Conservation (phyloP, 92 coral and sea anemone genomes). For the Plumapathes pennacea region DNA sequence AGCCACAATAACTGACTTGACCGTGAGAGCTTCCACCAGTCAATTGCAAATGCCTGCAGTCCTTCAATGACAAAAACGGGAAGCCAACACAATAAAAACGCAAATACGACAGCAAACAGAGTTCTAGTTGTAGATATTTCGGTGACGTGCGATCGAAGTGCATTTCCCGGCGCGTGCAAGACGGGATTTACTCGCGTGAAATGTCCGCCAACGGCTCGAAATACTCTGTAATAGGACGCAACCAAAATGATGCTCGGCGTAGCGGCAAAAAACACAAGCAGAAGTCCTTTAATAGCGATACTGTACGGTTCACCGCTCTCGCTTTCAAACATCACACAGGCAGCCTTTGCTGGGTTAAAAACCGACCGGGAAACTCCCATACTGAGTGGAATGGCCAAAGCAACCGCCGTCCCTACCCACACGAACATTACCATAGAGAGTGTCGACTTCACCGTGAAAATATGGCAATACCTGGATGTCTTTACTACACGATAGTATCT, state of each 20-base stretch:
- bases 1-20: constrained; percentile 58
- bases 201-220: constrained; percentile 49
- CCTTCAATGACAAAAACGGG: constrained; percentile 57
- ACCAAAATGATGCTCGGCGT: constrained; percentile 42
- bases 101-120: constrained; percentile 47
- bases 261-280: constrained; percentile 34
- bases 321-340: constrained; percentile 54
- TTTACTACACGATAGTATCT: constrained; percentile 53
- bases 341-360: constrained; percentile 65
- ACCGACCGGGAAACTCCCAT: constrained; percentile 18
- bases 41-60: constrained; percentile 37
- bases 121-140: constrained; percentile 55
- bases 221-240: constrained; percentile 45
- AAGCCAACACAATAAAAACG: constrained; percentile 62
- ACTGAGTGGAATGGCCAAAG: constrained; percentile 30
- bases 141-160: neutral
- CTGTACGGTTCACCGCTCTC: constrained; percentile 14
- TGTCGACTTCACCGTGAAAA: constrained; percentile 52
- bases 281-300: constrained; percentile 27
- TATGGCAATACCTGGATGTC: constrained; percentile 25
- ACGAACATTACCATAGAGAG: constrained; percentile 16
- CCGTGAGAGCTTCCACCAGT: constrained; percentile 64
- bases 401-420: constrained; percentile 40
- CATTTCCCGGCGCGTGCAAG: neutral
- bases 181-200: constrained; percentile 48